Conservation (phyloP, 2,797 vertebrate genomes). For the Etheostoma perlongum region DNA sequence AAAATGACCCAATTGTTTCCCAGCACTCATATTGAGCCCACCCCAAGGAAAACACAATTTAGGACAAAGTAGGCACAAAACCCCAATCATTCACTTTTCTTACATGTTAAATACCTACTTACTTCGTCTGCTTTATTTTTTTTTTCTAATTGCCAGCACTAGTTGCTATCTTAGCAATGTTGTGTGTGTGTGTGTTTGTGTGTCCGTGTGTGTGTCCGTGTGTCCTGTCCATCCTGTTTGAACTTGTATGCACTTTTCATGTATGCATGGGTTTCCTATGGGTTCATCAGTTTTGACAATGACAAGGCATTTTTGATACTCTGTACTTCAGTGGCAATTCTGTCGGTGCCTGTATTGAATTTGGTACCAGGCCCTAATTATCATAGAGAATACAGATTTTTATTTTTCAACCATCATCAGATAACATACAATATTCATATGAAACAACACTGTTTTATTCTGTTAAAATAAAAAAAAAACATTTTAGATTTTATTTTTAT, state of each 20-base stretch:
- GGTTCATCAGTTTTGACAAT: background rate
- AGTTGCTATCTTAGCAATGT: background rate
- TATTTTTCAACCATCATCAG: background rate
- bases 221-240: background rate
- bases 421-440: background rate
- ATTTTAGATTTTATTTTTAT: background rate
- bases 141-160: background rate
- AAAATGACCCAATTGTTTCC: slow-evolving; percentile 77
- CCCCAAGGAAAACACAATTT: slow-evolving; percentile 52
- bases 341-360: too few species aligned
- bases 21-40: slow-evolving; percentile 58
- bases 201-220: too few species aligned
- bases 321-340: too few species aligned
- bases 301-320: too few species aligned
- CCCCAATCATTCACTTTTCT: slow-evolving; percentile 8
- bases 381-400: background rate
- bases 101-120: background rate
- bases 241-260: background rate
- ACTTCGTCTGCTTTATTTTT: background rate
- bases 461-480: background rate
- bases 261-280: background rate
- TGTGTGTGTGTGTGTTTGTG: too few species aligned
- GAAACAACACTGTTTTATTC: too few species aligned
- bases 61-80: slow-evolving; percentile 42
- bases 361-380: too few species aligned